phyloP scores from a whole-genome alignment of 2,113 vertebrate genomes.

The Motacilla tschutschensis region DNA sequence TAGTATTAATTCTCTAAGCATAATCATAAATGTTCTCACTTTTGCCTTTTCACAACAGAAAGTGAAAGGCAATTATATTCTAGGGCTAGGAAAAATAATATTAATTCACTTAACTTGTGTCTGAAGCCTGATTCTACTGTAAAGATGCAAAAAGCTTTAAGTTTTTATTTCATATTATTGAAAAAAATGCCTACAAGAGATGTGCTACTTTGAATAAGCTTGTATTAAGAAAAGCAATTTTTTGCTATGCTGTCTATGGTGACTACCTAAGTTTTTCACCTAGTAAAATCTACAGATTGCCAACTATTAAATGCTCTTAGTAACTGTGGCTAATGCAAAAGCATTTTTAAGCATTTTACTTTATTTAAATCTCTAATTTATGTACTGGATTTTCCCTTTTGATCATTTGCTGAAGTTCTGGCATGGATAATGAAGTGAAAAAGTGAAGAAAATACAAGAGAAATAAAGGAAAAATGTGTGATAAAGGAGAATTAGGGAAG shows the following conservation, averaged over 20 bases:
- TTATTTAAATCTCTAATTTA: constrained; percentile 16
- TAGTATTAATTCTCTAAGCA: background rate
- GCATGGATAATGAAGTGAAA: background rate
- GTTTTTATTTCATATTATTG: background rate
- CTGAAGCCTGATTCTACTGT: background rate
- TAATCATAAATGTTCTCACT: background rate
- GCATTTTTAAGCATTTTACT: background rate
- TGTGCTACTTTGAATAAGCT: background rate
- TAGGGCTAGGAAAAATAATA: background rate
- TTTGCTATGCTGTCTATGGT: background rate
- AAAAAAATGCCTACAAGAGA: background rate
- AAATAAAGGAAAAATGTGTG: background rate
- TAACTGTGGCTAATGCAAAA: constrained; percentile 46
- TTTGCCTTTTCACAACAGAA: background rate
- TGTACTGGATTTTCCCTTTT: constrained; percentile 10
- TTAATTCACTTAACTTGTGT: background rate
- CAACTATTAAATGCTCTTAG: constrained; percentile 33
- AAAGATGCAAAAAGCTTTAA: background rate
- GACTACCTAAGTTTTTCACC: background rate
- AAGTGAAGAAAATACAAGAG: background rate
- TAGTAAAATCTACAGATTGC: constrained; percentile 8
- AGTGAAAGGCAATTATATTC: background rate
- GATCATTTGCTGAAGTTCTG: constrained; percentile 46
- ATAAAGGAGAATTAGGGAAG: background rate
- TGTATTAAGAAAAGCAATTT: background rate